Evolutionary conservation across 1,140 invertebrate species (phyloP), one percentile per base, ranked within the genome.

Genomic region (Leguminivora glycinivorella): DNA sequence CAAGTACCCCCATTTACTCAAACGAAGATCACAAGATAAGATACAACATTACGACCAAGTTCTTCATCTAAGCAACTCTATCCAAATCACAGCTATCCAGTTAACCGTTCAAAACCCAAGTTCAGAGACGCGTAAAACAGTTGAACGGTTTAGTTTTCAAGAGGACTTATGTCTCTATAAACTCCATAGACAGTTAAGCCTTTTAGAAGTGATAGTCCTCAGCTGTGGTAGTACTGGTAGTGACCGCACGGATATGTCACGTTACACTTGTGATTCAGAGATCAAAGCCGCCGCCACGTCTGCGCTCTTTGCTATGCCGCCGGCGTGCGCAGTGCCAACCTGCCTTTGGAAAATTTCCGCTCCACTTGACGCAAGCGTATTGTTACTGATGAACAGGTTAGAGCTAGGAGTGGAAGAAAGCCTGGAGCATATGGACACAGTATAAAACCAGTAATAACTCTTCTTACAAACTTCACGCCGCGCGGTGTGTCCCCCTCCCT

Each of bases 211-310:
- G n/a, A n/a, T n/a, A n/a, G n/a, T n/a, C n/a, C n/a, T n/a, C n/a
- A n/a, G n/a, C n/a, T n/a, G n/a, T n/a, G n/a, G n/a, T n/a, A n/a
- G n/a, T n/a, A n/a, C n/a, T 73, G 77, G 40, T 75, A 75, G 75
- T 70, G 80, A 80, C 82, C 81, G 75, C 83, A 82, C 76, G 80
- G 80, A 82, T 89, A 89, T 85, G 85, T 85, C 87, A 89, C 85
- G 87, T 77, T 84, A 84, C 86, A 84, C 76, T 84, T 83, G 84
- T 81, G 82, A 83, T 79, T 74, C 78, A 75, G 70, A 74, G 80
- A 86, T 88, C 84, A 88, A 87, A 87, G 76, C 67, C 52, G 75
- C 67, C 52, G 83, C 75, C 77, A 38, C 66, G 19, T 73, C 82
- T 81, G 80, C 82, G 70, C 80, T 52, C 82, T 81, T 81, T 83